Evolutionary conservation across 2,888 invertebrate species (phyloP), one percentile per base, ranked within the genome.

Genomic region (Erpobdella octoculata): DNA sequence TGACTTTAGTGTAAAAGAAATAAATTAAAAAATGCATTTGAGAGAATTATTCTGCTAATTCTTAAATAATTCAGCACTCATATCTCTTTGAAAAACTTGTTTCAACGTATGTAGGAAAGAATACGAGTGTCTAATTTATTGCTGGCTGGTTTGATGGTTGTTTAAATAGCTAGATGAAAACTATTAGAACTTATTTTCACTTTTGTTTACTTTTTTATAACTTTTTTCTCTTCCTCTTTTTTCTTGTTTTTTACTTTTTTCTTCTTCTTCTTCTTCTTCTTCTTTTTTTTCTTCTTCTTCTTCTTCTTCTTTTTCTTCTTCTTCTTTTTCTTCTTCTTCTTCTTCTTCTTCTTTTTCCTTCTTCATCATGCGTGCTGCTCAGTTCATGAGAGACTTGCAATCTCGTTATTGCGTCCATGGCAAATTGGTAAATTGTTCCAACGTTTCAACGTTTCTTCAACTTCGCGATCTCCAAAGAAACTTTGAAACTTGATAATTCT

Each of bases 261-360:
- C n/a, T n/a, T n/a, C n/a, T n/a, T n/a, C n/a, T n/a, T n/a, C n/a
- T 41, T 41, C 67, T 0, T 21, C 67, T 3, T 25, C 33, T 67
- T 38, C 67, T 36, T 25, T 31, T 28, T 31, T 35, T 64, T 9
- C 25, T 64, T 31, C 31, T 9, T 31, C 25, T 31, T 64, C 31
- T 31, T 64, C 31, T 9, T 64, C 64, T 31, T 28, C 31, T 31
- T 28, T n/a, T 31, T 28, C 31, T 31, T 28, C 64, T 9, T 64
- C 31, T 31, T 64, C 64, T 31, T 64, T 35, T 9, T 64, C 64
- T 31, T 28, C 31, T 9, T 64, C 64, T 31, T 64, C 64, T 9
- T 64, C 64, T 31, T 64, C 31, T 9, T 64, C 64, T 64, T 28
- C 12, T n/a, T 28, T n/a, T 64, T 12, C 36, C 28, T n/a, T 18